Evolutionary conservation across 2,113 vertebrate species (phyloP).

Genomic region (Hucho hucho): DNA sequence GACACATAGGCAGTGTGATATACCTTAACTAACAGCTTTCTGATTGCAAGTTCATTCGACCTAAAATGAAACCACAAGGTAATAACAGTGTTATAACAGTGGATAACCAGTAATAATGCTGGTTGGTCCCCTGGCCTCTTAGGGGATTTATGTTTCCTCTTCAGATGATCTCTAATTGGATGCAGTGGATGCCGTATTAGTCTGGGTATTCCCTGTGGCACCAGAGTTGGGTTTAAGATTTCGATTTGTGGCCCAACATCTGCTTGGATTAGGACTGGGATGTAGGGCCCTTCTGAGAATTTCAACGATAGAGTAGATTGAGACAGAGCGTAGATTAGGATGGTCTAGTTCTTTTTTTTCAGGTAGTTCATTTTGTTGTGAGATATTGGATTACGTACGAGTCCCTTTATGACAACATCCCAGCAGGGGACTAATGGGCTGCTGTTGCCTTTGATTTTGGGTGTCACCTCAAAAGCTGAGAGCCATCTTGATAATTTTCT

Average conservation of each 20-base stretch:
- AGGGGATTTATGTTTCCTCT: too few relatives aligned
- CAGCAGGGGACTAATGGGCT: too few relatives aligned
- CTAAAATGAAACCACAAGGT: too few relatives aligned
- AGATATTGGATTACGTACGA: too few relatives aligned
- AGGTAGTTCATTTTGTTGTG: background rate
- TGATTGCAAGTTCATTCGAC: too few relatives aligned
- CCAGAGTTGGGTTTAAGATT: slow-evolving; percentile 5
- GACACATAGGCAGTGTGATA: too few relatives aligned
- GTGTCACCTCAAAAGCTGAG: background rate
- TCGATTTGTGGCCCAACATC: slow-evolving; percentile 9
- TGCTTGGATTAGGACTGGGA: slow-evolving; percentile 16
- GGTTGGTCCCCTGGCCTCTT: too few relatives aligned
- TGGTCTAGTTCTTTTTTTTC: background rate
- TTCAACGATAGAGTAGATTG: slow-evolving; percentile 8
- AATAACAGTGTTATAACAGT: too few relatives aligned
- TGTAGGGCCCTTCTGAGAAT: background rate
- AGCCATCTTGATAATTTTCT: background rate
- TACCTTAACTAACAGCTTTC: too few relatives aligned
- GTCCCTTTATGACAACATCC: too few relatives aligned
- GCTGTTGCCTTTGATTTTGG: too few relatives aligned
- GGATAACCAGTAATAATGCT: too few relatives aligned
- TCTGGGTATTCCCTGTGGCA: slow-evolving; percentile 6
- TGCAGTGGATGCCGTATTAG: background rate
- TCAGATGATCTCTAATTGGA: background rate
- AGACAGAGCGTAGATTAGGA: background rate